Evolutionary conservation across 2,113 vertebrate species (phyloP).

Genomic region (Ptyas mucosa): DNA sequence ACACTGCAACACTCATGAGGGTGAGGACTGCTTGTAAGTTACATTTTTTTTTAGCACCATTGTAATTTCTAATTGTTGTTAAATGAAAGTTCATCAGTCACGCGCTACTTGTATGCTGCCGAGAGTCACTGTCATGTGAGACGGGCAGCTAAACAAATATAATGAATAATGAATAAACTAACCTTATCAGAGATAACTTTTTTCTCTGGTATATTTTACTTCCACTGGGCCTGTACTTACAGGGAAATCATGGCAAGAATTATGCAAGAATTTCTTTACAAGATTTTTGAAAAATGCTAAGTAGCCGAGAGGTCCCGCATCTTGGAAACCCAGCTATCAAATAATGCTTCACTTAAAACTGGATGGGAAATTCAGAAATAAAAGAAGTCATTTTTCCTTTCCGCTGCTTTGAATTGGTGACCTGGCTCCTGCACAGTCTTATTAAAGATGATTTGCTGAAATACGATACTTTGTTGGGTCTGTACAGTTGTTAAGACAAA

Average conservation of each 20-base stretch:
- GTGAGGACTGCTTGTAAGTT: not conserved
- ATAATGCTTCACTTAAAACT: not conserved
- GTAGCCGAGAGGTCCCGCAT: not conserved
- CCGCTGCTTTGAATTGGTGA: slow-evolving; percentile 5
- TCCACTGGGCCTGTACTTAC: not conserved
- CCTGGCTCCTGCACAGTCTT: not conserved
- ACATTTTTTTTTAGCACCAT: not conserved
- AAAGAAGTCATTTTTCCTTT: not conserved
- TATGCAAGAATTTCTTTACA: not conserved
- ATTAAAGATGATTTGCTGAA: slow-evolving; percentile 4
- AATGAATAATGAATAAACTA: not conserved
- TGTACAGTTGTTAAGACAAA: slow-evolving; percentile 14
- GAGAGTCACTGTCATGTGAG: not conserved
- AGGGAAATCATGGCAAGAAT: slow-evolving; percentile 32
- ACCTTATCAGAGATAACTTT: not conserved
- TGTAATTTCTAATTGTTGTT: not conserved
- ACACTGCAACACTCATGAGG: not conserved
- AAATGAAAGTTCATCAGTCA: not conserved
- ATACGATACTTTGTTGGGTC: not conserved
- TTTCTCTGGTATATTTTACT: not conserved
- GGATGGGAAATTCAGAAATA: not conserved
- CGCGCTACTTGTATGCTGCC: not conserved
- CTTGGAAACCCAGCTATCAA: slow-evolving; percentile 5
- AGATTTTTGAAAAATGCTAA: not conserved
- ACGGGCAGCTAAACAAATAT: not conserved